A percentile compares a stretch with the other conserved stretches of the same genome.
phyloP scores from a whole-genome alignment of 2,797 vertebrate genomes.

The Xerus rutilus region DNA sequence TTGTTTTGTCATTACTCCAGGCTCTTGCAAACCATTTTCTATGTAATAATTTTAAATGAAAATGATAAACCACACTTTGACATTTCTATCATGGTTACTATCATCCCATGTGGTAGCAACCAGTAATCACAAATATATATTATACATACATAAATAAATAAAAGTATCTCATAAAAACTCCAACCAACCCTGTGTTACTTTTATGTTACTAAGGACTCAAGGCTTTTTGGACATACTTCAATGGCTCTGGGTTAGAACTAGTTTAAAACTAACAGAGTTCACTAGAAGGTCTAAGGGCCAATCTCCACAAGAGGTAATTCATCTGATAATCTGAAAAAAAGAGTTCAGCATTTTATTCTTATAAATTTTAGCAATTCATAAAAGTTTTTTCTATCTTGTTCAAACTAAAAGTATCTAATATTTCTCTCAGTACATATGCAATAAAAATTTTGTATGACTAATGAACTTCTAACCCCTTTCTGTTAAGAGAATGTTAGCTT shows the following conservation, averaged over 20 bases:
- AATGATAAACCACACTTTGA: background rate
- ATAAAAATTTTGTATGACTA: conserved; percentile 69
- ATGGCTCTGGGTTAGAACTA: conserved; percentile 36
- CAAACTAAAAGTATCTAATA: background rate
- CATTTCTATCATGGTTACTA: background rate
- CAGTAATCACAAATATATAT: background rate
- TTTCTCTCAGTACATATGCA: conserved; percentile 39
- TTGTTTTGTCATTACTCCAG: background rate
- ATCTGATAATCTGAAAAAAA: conserved; percentile 63
- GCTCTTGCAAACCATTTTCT: background rate
- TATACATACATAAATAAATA: background rate
- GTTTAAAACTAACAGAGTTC: conserved; percentile 58
- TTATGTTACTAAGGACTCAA: background rate
- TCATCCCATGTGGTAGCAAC: background rate
- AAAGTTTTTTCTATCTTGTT: conserved; percentile 50
- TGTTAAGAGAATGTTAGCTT: conserved; percentile 61
- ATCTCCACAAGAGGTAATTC: conserved; percentile 59
- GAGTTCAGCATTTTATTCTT: conserved; percentile 35
- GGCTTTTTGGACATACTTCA: background rate
- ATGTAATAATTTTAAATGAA: background rate
- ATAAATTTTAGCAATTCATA: conserved; percentile 71
- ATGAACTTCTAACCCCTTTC: conserved; percentile 68
- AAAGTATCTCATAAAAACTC: conserved; percentile 45
- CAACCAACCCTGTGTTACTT: background rate
- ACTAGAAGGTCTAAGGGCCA: conserved; percentile 63